phyloP scores from a whole-genome alignment of 2,797 vertebrate species.

The Phalloptychus januarius region DNA sequence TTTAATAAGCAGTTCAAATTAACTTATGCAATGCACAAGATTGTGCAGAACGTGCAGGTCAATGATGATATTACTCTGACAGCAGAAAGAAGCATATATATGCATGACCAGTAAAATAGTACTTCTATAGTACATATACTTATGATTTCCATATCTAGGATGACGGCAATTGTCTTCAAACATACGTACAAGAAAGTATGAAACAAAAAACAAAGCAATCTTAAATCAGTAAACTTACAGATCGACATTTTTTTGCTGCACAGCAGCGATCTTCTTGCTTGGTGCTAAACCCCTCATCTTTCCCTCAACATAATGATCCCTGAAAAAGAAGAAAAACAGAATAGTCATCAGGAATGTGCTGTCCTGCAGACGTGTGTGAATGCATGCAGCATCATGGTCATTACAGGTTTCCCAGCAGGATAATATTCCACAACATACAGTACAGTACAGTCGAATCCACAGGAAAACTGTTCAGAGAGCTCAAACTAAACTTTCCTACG shows the following conservation, averaged over 20 bases:
- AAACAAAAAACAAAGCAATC: neutral
- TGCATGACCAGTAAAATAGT: neutral
- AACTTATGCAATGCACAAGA: neutral
- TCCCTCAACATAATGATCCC: constrained; percentile 97
- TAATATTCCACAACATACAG: neutral
- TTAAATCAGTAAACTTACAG: constrained; percentile 81
- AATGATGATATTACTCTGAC: neutral
- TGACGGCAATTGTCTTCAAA: neutral
- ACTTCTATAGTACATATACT: neutral
- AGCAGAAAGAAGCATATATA: neutral
- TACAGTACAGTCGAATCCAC: neutral
- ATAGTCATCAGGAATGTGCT: neutral
- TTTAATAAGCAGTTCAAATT: neutral
- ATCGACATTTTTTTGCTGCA: constrained; percentile 96
- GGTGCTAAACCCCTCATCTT: constrained; percentile 97
- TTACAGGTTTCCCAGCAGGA: neutral
- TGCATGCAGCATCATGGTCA: neutral
- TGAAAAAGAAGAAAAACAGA: constrained; percentile 50
- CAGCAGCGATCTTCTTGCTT: constrained; percentile 94
- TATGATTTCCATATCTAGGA: neutral
- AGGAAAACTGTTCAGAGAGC: neutral
- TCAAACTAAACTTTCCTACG: neutral
- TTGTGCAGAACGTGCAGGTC: neutral
- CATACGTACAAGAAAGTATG: neutral
- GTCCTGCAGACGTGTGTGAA: neutral